Evolutionary conservation across 64 coral and sea anemone genomes (phyloP).

Genomic region (Pachyseris speciosa): DNA sequence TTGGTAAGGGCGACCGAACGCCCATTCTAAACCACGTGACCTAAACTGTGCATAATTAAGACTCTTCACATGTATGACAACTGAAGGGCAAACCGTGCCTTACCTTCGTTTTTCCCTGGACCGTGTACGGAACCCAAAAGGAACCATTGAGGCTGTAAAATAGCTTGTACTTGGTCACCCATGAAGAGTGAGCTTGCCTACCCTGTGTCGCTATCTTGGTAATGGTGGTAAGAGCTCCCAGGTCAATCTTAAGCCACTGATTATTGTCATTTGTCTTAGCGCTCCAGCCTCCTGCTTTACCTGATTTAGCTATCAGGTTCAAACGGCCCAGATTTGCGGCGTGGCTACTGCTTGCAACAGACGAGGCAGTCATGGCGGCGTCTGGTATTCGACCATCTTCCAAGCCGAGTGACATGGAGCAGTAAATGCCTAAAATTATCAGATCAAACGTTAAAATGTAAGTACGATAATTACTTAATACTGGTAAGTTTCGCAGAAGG

Average conservation of each 20-base stretch:
- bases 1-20: too few relatives aligned
- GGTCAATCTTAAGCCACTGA: constrained; percentile 12
- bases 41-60: too few relatives aligned
- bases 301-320: not conserved
- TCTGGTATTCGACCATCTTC: constrained; percentile 6
- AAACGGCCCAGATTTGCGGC: not conserved
- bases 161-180: not conserved
- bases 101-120: not conserved
- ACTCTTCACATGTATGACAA: too few relatives aligned
- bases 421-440: not conserved
- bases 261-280: constrained; percentile 5
- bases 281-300: constrained; percentile 1
- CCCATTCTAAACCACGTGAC: too few relatives aligned
- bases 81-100: too few relatives aligned
- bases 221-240: not conserved
- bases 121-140: constrained; percentile 15
- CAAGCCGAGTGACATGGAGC: constrained; percentile 1
- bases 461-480: too few relatives aligned
- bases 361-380: not conserved
- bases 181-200: not conserved
- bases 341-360: not conserved
- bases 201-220: constrained; percentile 28
- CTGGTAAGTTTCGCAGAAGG: too few relatives aligned
- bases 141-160: constrained; percentile 14
- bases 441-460: too few relatives aligned